These are phyloP conservation scores for Stichopus chloronotus DNA, from an alignment of 35 echinoderm and acorn worm genomes.

Conservation along the genomic window DNA sequence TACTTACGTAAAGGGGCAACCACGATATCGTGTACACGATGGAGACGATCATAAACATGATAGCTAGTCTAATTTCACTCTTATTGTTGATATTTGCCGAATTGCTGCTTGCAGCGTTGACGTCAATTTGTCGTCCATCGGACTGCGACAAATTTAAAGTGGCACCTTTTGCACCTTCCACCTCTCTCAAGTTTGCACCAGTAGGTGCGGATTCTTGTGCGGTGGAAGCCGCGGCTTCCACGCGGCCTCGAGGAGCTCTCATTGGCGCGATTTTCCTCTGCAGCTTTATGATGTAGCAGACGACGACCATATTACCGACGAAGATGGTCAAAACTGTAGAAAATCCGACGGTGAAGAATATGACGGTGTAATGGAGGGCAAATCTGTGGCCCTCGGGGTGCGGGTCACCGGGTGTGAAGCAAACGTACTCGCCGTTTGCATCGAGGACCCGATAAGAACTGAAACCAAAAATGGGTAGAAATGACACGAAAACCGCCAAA, in stretches of 20 bases:
- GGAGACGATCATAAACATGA: slow-evolving; percentile 18
- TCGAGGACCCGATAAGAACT: slow-evolving; percentile 18
- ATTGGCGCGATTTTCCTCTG: slow-evolving; percentile 30
- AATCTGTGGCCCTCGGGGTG: background rate
- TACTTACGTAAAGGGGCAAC: slow-evolving; percentile 46
- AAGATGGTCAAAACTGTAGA: background rate
- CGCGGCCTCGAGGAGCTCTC: background rate
- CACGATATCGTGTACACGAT: slow-evolving; percentile 44
- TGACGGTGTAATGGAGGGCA: background rate
- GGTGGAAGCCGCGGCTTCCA: background rate
- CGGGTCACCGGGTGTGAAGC: slow-evolving; percentile 2
- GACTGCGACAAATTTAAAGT: background rate
- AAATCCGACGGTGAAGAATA: slow-evolving; percentile 22
- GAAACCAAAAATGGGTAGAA: slow-evolving; percentile 6
- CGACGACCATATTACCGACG: slow-evolving; percentile 23
- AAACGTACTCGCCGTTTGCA: slow-evolving; percentile 10
- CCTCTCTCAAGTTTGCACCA: background rate
- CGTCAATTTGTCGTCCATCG: background rate
- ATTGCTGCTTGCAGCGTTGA: background rate
- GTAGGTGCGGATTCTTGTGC: background rate
- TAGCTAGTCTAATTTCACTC: slow-evolving; percentile 13
- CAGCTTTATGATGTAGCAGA: slow-evolving; percentile 31
- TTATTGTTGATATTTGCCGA: background rate
- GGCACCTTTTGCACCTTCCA: background rate
- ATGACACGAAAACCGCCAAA: background rate